phyloP scores from a whole-genome alignment of 2,113 vertebrate species.

The Chaetodon trifascialis region DNA sequence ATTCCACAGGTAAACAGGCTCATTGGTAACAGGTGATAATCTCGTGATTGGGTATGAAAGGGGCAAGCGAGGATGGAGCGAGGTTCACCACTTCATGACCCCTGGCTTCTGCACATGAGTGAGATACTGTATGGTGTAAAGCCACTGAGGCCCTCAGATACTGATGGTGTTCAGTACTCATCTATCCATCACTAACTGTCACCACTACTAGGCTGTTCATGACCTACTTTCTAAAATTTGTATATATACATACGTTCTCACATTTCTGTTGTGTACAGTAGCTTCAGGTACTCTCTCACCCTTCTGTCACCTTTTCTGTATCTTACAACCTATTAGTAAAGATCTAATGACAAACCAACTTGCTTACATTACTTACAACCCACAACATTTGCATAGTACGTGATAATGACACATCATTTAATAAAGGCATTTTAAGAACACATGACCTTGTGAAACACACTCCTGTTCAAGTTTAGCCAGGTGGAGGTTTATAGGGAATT shows the following conservation, averaged over 20 bases:
- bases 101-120: not conserved
- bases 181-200: not conserved
- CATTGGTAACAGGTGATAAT: too few species aligned
- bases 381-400: not conserved
- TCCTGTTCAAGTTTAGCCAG: not conserved
- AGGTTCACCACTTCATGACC: too few species aligned
- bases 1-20: too few species aligned
- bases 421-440: not conserved
- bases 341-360: constrained; percentile 3
- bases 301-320: not conserved
- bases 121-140: not conserved
- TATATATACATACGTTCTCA: too few species aligned
- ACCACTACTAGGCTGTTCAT: not conserved
- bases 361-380: not conserved
- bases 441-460: not conserved
- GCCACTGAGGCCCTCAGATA: not conserved
- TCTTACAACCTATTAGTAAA: not conserved
- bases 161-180: not conserved
- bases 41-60: too few species aligned
- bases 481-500: constrained; percentile 11
- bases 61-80: too few species aligned
- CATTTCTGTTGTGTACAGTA: not conserved
- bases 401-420: not conserved
- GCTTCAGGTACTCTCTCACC: not conserved
- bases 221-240: not conserved